phyloP scores from a whole-genome alignment of 2,888 invertebrate genomes.

The Xestia xanthographa region DNA sequence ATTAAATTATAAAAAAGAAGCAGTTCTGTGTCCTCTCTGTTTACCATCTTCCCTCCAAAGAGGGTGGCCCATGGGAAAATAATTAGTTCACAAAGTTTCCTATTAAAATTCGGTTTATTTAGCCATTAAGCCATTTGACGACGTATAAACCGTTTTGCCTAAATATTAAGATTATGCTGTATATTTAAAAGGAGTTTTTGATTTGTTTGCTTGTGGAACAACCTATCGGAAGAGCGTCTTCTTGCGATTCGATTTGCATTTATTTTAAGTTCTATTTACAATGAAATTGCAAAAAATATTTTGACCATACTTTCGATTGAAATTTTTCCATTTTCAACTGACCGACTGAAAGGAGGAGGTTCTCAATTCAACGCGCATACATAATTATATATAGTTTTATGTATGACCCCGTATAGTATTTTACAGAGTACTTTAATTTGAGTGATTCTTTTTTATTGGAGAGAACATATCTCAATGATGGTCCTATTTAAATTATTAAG shows the following conservation, averaged over 20 bases:
- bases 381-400: too few relatives aligned
- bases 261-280: neutral
- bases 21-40: slow-evolving; percentile 69
- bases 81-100: slow-evolving; percentile 78
- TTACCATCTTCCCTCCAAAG: slow-evolving; percentile 71
- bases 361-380: too few relatives aligned
- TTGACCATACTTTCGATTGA: neutral
- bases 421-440: too few relatives aligned
- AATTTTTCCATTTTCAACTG: neutral
- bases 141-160: slow-evolving; percentile 77
- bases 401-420: too few relatives aligned
- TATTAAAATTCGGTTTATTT: slow-evolving; percentile 85
- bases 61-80: slow-evolving; percentile 80
- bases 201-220: slow-evolving; percentile 66
- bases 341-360: too few relatives aligned
- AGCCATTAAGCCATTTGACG: slow-evolving; percentile 83
- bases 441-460: too few relatives aligned
- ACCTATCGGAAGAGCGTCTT: slow-evolving; percentile 5
- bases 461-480: too few relatives aligned
- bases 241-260: neutral
- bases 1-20: slow-evolving; percentile 82
- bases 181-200: slow-evolving; percentile 74
- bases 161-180: slow-evolving; percentile 75
- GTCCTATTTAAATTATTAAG: too few relatives aligned
- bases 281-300: neutral